These are phyloP conservation scores for Allobates femoralis DNA, from an alignment of 2,797 vertebrate species.

Conservation along the genomic window DNA sequence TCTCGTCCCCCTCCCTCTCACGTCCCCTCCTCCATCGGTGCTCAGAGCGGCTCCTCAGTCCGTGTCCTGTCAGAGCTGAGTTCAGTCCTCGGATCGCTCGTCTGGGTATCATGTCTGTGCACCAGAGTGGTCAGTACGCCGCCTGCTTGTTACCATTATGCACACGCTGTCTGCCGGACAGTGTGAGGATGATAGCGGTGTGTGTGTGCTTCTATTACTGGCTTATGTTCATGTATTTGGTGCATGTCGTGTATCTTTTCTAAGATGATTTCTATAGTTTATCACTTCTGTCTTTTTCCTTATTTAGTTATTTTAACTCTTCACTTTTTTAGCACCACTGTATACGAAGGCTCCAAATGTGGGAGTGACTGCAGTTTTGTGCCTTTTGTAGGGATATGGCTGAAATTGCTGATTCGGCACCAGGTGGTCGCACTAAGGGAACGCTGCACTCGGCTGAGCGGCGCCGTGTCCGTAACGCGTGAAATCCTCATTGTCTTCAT, in stretches of 20 bases:
- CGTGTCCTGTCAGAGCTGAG: slow-evolving; percentile 2
- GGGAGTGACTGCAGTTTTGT: background rate
- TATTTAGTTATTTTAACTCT: background rate
- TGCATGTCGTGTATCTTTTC: background rate
- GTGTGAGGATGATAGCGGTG: background rate
- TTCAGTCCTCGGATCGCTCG: slow-evolving; percentile 34
- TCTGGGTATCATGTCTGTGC: slow-evolving; percentile 19
- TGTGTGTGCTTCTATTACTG: background rate
- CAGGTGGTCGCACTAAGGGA: no score
- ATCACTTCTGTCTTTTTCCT: background rate
- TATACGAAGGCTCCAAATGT: background rate
- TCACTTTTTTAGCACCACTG: background rate
- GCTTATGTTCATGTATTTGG: background rate
- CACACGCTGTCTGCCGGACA: background rate
- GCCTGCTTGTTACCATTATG: background rate
- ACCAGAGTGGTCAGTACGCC: slow-evolving; percentile 36
- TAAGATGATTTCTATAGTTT: background rate
- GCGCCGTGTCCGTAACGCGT: background rate
- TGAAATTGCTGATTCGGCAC: no score
- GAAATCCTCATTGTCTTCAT: background rate
- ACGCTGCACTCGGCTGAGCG: background rate
- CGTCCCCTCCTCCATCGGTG: slow-evolving; percentile 37
- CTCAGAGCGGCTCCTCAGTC: slow-evolving; percentile 44
- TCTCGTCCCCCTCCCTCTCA: slow-evolving; percentile 8
- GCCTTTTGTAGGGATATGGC: background rate